Percentiles rank a stretch among this genome's conserved stretches.
Conservation (phyloP, 2,888 invertebrate species). For the Ormyrus rosae region DNA sequence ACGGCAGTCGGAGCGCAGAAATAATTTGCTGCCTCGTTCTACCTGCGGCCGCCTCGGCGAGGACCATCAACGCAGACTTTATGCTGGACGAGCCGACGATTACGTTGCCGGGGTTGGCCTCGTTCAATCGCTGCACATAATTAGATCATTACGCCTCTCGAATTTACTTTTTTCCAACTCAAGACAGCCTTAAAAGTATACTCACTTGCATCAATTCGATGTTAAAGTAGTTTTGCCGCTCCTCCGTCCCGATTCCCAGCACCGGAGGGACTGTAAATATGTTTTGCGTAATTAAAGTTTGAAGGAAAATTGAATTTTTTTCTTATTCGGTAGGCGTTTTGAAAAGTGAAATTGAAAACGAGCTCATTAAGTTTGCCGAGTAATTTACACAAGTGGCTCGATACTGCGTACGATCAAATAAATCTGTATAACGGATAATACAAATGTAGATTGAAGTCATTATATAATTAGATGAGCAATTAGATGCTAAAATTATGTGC, state of each 20-base stretch:
- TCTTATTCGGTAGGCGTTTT: too few species aligned
- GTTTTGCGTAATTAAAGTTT: too few species aligned
- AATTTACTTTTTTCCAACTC: neutral
- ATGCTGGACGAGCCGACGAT: constrained; percentile 83
- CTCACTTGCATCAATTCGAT: constrained; percentile 77
- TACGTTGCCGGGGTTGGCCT: constrained; percentile 77
- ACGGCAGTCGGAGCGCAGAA: constrained; percentile 78
- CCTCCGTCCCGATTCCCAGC: constrained; percentile 13
- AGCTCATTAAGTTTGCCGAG: too few species aligned
- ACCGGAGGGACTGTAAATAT: too few species aligned
- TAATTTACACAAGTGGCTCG: too few species aligned
- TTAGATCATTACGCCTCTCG: neutral
- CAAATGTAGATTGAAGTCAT: too few species aligned
- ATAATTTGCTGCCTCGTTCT: constrained; percentile 79
- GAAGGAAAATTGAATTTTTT: too few species aligned
- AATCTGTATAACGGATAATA: too few species aligned
- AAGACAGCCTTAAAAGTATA: neutral
- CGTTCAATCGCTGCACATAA: constrained; percentile 32
- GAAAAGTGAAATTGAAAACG: too few species aligned
- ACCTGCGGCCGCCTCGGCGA: constrained; percentile 81
- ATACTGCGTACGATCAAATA: too few species aligned
- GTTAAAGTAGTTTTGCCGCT: constrained; percentile 78
- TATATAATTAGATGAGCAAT: too few species aligned
- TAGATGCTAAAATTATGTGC: too few species aligned
- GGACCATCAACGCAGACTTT: constrained; percentile 80